Evolutionary conservation across 1,140 invertebrate species (phyloP).

Genomic region (Telenomus remus): DNA sequence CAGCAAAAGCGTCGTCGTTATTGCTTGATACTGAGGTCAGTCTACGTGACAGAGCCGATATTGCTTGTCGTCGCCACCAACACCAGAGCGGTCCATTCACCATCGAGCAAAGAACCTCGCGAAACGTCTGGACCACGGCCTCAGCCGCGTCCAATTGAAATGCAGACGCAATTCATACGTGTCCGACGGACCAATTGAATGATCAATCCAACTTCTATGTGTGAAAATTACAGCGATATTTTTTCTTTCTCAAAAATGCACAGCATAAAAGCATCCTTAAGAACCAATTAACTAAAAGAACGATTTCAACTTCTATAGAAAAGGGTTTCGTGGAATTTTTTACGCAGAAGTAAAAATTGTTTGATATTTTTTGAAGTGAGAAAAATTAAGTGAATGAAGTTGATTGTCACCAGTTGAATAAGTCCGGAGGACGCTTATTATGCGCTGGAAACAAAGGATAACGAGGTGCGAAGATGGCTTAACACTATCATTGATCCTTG

Average conservation of each 20-base stretch:
- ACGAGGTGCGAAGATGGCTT: conserved; percentile 72
- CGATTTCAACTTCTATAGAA: too few relatives aligned
- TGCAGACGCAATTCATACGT: conserved; percentile 35
- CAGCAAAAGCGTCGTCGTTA: conserved; percentile 63
- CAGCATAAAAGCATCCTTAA: too few relatives aligned
- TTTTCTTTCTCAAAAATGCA: too few relatives aligned
- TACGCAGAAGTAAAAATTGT: too few relatives aligned
- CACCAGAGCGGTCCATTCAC: conserved; percentile 55
- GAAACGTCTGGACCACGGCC: conserved; percentile 44
- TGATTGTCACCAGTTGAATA: conserved; percentile 40
- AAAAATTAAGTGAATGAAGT: too few relatives aligned
- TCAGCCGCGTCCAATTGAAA: conserved; percentile 42
- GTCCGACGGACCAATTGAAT: conserved; percentile 31
- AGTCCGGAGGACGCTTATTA: conserved; percentile 28
- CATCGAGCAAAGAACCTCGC: conserved; percentile 65
- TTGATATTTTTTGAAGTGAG: too few relatives aligned
- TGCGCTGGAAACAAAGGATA: conserved; percentile 69
- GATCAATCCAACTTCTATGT: conserved; percentile 28
- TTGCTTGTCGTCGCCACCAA: conserved; percentile 65
- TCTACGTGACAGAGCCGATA: conserved; percentile 73
- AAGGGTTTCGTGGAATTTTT: too few relatives aligned
- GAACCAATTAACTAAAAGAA: too few relatives aligned
- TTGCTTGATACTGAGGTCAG: conserved; percentile 73
- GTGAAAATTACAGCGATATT: conserved; percentile 10
- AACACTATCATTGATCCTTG: conserved; percentile 68